A percentile compares a stretch with the other conserved stretches of the same genome.
Conservation (phyloP, 2,113 vertebrate species). For the Lynx canadensis region DNA sequence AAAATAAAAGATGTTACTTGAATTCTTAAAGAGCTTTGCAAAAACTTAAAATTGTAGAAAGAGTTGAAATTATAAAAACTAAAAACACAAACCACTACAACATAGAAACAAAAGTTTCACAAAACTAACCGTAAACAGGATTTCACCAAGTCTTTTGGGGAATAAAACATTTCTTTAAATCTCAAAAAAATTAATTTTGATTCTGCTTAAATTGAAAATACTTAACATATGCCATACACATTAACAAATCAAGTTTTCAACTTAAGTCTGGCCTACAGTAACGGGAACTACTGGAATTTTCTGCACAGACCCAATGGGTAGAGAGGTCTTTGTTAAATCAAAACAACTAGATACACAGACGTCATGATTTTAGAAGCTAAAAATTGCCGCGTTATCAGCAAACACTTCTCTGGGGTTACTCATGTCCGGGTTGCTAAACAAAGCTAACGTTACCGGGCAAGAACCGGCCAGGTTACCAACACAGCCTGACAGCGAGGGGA, state of each 20-base stretch:
- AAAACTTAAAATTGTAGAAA: not conserved
- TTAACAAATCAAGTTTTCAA: not conserved
- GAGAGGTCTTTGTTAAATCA: not conserved
- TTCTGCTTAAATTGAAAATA: not conserved
- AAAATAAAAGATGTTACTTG: conserved; percentile 51
- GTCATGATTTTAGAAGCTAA: not conserved
- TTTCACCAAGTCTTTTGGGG: not conserved
- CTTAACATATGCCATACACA: not conserved
- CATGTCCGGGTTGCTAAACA: too few relatives aligned
- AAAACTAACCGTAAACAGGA: not conserved
- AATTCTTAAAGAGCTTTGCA: not conserved
- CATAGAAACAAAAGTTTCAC: not conserved
- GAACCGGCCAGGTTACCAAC: not conserved
- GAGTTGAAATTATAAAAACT: conserved; percentile 25
- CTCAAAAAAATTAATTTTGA: not conserved
- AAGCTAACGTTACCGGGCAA: not conserved
- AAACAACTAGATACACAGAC: rapidly evolving
- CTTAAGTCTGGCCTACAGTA: not conserved
- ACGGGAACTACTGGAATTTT: not conserved
- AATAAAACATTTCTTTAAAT: not conserved
- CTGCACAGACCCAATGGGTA: not conserved
- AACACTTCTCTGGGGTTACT: not conserved
- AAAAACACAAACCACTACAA: not conserved
- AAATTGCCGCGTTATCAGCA: rapidly evolving
- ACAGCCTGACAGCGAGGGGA: too few relatives aligned